phyloP scores from a whole-genome alignment of 2,113 vertebrate genomes.

The Alouatta palliata region DNA sequence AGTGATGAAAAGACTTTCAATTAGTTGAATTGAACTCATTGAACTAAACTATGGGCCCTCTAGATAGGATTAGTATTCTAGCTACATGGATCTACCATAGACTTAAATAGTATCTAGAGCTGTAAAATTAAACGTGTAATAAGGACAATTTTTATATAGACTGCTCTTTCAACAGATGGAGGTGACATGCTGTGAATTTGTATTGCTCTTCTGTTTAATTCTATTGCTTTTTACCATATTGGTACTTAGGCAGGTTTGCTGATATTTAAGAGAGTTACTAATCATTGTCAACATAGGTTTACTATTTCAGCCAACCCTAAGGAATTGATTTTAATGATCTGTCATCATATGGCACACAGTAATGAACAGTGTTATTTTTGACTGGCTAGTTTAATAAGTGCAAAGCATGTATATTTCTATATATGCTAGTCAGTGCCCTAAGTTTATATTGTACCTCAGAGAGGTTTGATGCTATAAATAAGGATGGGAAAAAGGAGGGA shows the following conservation, averaged over 20 bases:
- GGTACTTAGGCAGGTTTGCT: background rate
- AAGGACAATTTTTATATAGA: background rate
- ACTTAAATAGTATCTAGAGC: background rate
- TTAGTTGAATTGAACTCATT: background rate
- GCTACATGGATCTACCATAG: background rate
- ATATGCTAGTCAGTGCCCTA: background rate
- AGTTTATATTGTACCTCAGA: background rate
- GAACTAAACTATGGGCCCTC: background rate
- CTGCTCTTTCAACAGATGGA: constrained; percentile 25
- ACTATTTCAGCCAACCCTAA: background rate
- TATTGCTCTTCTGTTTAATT: constrained; percentile 33
- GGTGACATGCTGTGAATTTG: background rate
- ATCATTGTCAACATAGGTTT: constrained; percentile 32
- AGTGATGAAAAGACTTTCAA: background rate
- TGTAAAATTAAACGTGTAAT: background rate
- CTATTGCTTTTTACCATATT: background rate
- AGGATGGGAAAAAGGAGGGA: background rate
- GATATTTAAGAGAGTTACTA: constrained; percentile 1
- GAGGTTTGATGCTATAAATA: background rate
- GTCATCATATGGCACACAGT: background rate
- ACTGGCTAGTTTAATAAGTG: background rate
- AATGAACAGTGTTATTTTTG: background rate
- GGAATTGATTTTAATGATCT: background rate
- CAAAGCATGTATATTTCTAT: background rate
- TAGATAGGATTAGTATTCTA: background rate